These are phyloP conservation scores for Cataglyphis albicans DNA, from an alignment of 2,888 invertebrate genomes.

Conservation along the genomic window DNA sequence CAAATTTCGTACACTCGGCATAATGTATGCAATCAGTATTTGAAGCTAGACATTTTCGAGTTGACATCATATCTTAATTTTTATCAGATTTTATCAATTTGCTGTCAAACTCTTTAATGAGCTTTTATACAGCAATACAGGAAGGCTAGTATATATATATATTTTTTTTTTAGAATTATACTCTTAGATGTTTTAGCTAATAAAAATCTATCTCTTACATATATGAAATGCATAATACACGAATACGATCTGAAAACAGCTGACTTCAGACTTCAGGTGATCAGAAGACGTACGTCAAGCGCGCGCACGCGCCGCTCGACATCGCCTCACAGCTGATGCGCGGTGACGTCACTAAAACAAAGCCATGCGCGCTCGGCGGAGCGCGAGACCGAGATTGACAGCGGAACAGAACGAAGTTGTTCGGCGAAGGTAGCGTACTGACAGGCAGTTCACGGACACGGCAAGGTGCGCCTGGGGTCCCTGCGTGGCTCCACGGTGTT, in stretches of 20 bases:
- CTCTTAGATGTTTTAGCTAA: not conserved
- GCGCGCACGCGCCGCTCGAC: slow-evolving; percentile 5
- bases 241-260: not conserved
- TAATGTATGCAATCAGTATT: not conserved
- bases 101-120: not conserved
- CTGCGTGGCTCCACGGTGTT: slow-evolving; percentile 34
- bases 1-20: not conserved
- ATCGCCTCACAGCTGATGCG: slow-evolving; percentile 80
- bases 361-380: slow-evolving; percentile 84
- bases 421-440: slow-evolving; percentile 53
- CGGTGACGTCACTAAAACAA: slow-evolving; percentile 84
- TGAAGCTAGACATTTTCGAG: not conserved
- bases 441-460: slow-evolving; percentile 65
- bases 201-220: not conserved
- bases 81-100: not conserved
- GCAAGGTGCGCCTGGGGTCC: slow-evolving; percentile 54
- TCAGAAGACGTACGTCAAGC: not conserved
- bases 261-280: not conserved
- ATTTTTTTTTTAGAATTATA: not conserved
- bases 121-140: not conserved
- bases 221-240: no score
- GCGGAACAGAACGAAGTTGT: slow-evolving; percentile 62
- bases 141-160: not conserved
- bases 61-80: not conserved
- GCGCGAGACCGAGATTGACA: slow-evolving; percentile 69